Evolutionary conservation across 2,888 invertebrate species (phyloP).

Genomic region (Brenthis daphne): DNA sequence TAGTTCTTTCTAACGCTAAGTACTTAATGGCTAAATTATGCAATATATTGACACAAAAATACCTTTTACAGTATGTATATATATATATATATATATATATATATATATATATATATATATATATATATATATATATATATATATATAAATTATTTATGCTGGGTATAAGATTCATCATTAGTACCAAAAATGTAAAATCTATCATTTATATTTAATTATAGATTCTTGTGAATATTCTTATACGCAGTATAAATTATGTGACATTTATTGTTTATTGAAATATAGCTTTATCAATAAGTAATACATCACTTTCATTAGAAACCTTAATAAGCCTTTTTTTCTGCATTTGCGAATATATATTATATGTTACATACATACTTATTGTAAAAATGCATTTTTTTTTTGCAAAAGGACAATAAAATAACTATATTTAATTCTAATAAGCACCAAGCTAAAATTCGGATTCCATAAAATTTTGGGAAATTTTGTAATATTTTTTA

Average conservation of each 20-base stretch:
- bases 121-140: background rate
- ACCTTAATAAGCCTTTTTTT: no score
- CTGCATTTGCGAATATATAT: no score
- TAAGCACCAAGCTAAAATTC: no score
- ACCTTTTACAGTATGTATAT: slow-evolving; percentile 41
- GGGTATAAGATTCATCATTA: slow-evolving; percentile 29
- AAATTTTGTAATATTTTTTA: no score
- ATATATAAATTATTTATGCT: slow-evolving; percentile 13
- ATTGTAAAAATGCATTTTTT: no score
- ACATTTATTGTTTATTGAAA: background rate
- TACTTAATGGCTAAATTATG: slow-evolving; percentile 75
- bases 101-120: slow-evolving; percentile 24
- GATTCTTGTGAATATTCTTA: slow-evolving; percentile 3
- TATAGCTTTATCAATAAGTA: slow-evolving; percentile 15
- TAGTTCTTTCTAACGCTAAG: slow-evolving; percentile 50
- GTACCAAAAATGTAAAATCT: slow-evolving; percentile 25
- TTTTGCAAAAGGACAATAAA: no score
- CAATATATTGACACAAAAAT: slow-evolving; percentile 69
- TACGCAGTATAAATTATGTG: slow-evolving; percentile 20
- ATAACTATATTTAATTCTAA: no score
- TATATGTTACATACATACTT: no score
- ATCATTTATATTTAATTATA: background rate
- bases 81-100: slow-evolving; percentile 18
- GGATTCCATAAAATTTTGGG: no score
- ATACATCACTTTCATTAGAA: background rate